Base-by-base conservation (phyloP, 2,797 vertebrate genomes). In the Lagothrix lagotricha region DNA sequence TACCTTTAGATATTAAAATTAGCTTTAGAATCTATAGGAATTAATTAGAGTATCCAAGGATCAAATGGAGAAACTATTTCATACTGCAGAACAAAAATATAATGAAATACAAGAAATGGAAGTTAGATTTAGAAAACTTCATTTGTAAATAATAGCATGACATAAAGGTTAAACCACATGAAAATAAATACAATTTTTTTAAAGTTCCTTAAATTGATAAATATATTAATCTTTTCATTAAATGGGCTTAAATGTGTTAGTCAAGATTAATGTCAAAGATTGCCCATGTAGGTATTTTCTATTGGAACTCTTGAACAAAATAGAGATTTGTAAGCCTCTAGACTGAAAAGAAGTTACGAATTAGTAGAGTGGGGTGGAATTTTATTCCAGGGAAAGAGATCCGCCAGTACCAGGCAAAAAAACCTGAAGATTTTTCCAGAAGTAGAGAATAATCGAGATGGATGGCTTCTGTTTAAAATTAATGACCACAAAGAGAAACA, bases 181-280 rank as follows among this genome's bases (percentile, higher is more conserved):
- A 22, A 57, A 58, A 11, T 48, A 85, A 77, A 19, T 64, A 39
- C 15, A n/a, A 36, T 70, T 80, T 94, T 48, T 48, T 4, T 77
- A 73, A 94, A 26, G 1, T 52, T 44, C 20, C 28, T 86, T 54
- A 48, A 48, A 7, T 75, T 79, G 20, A 67, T 94, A 10, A 90
- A 97, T 93, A n/a, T 50, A 77, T 24, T 70, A 91, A 6, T 52
- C 15, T 92, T 77, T 44, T n/a, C 11, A 80, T 93, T 87, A 80
- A 84, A 88, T 86, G 3, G 12, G 1, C 28, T 94, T 54, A 80
- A 52, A 84, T 84, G 30, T 39, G 30, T 89, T 28, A 67, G 14
- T 81, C 15, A 88, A 90, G 17, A 80, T 46, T 36, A 54, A 30
- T 75, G 17, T 88, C 24, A 30, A 90, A 94, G 72, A 8, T 64